These are phyloP conservation scores for Geococcyx californianus DNA, from an alignment of 2,113 vertebrate genomes.

Conservation along the genomic window DNA sequence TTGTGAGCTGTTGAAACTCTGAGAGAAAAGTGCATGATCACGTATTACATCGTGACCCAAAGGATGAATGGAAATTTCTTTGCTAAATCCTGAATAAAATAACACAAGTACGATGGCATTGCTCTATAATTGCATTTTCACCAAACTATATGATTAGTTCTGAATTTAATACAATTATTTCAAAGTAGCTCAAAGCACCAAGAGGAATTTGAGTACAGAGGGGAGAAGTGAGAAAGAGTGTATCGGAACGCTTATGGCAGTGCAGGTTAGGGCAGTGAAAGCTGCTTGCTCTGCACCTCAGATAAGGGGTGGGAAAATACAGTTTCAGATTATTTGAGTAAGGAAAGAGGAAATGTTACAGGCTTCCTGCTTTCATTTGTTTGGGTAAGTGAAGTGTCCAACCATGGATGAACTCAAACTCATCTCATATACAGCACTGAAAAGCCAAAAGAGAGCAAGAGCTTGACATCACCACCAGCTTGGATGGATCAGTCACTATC, in stretches of 20 bases:
- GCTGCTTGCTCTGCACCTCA: background rate
- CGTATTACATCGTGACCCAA: background rate
- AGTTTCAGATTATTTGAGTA: background rate
- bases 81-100: background rate
- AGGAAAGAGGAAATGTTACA: background rate
- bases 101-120: background rate
- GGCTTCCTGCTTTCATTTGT: background rate
- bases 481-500: background rate
- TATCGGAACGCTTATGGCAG: background rate
- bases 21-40: background rate
- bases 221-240: background rate
- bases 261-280: background rate
- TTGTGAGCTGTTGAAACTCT: background rate
- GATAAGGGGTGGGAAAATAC: background rate
- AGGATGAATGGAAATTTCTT: background rate
- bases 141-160: background rate
- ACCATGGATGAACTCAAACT: background rate
- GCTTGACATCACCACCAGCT: background rate
- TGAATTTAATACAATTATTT: background rate
- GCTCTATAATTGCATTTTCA: background rate
- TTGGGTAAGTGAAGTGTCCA: background rate
- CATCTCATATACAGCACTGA: accelerated
- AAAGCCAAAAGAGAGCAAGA: background rate
- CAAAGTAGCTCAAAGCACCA: background rate
- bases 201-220: background rate